A percentile compares a stretch with the other conserved stretches of the same genome.
These are phyloP conservation scores for Clarias pachynema DNA, from an alignment of 2,797 vertebrate species.

Conservation along the genomic window DNA sequence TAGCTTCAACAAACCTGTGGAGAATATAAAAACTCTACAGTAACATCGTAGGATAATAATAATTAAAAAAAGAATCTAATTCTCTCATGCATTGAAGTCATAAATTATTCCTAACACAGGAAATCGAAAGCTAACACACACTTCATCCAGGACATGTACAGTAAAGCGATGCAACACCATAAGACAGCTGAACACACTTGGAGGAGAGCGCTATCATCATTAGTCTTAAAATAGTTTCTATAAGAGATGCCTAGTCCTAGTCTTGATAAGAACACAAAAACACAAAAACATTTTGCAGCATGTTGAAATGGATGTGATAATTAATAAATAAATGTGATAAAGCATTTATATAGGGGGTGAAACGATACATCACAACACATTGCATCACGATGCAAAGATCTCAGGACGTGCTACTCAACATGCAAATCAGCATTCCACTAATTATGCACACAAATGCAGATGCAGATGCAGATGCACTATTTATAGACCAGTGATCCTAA, in stretches of 20 bases:
- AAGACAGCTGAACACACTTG: background rate
- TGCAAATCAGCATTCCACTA: background rate
- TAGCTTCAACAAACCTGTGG: slow-evolving; percentile 86
- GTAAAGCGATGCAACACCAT: background rate
- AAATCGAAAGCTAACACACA: background rate
- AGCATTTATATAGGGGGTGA: too few species aligned
- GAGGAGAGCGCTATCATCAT: background rate
- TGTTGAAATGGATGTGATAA: background rate
- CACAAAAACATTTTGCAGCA: background rate
- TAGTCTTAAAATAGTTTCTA: background rate
- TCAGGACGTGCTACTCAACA: background rate
- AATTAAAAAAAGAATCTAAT: background rate
- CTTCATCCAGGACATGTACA: background rate
- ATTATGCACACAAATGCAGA: background rate
- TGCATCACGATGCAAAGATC: too few species aligned
- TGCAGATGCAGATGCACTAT: background rate
- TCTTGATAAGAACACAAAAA: background rate
- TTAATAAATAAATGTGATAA: too few species aligned
- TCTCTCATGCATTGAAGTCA: background rate
- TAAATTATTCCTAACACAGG: background rate
- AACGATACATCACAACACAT: too few species aligned
- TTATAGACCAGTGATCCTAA: background rate
- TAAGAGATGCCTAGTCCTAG: background rate
- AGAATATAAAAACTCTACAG: background rate
- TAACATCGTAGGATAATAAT: background rate